Evolutionary conservation across 2,113 vertebrate species (phyloP).

Genomic region (Pachyramphus minor): DNA sequence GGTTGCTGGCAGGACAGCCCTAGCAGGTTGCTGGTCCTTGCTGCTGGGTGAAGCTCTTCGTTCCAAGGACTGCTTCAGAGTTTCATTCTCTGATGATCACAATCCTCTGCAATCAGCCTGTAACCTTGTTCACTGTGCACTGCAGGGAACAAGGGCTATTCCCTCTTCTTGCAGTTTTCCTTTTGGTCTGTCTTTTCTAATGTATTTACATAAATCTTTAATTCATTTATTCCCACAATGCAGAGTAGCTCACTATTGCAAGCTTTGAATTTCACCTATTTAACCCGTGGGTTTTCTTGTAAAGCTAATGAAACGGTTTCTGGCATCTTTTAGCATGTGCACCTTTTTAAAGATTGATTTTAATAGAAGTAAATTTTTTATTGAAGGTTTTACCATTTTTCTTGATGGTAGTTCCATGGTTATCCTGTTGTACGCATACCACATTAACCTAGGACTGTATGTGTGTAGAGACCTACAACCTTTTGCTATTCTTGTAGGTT

Average conservation of each 20-base stretch:
- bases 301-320: background rate
- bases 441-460: background rate
- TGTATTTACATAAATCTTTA: conserved; percentile 22
- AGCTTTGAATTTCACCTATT: conserved; percentile 4
- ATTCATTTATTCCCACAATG: background rate
- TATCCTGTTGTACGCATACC: background rate
- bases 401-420: background rate
- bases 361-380: background rate
- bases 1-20: background rate
- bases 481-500: background rate
- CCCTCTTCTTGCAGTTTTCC: background rate
- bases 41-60: background rate
- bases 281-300: background rate
- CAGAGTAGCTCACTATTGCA: background rate
- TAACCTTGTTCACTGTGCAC: background rate
- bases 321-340: background rate
- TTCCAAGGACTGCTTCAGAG: background rate
- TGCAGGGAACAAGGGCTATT: background rate
- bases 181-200: background rate
- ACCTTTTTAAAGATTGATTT: background rate
- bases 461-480: background rate
- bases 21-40: background rate
- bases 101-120: background rate
- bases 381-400: background rate
- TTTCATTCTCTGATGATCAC: background rate